phyloP scores from a whole-genome alignment of 1,140 invertebrate species.

The Hestina assimilis region DNA sequence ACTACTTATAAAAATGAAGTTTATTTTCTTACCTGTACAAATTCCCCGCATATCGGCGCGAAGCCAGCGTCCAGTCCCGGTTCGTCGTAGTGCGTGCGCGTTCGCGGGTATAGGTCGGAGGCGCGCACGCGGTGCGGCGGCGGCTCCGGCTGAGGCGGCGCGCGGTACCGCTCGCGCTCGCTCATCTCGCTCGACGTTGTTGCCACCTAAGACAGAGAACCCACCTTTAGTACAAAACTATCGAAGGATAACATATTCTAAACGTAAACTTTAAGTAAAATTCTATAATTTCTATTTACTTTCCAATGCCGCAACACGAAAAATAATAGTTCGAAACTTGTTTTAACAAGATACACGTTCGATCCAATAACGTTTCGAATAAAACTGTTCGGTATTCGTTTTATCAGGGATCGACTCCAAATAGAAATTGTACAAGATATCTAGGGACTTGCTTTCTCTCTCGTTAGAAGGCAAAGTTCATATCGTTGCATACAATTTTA shows the following conservation, averaged over 20 bases:
- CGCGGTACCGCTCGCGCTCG: slow-evolving; percentile 64
- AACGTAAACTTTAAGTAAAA: not conserved
- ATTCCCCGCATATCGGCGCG: slow-evolving; percentile 72
- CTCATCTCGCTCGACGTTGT: slow-evolving; percentile 56
- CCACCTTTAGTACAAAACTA: no score
- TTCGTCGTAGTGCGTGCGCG: slow-evolving; percentile 68
- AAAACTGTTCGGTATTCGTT: not conserved
- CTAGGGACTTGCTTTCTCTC: not conserved
- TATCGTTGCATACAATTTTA: not conserved
- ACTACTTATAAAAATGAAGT: no score
- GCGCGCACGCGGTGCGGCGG: slow-evolving; percentile 67
- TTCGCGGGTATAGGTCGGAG: slow-evolving; percentile 67
- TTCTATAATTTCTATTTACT: not conserved
- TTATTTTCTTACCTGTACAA: slow-evolving; percentile 66
- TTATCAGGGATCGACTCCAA: not conserved
- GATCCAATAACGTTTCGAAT: not conserved
- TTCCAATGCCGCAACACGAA: slow-evolving; percentile 6
- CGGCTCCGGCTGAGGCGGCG: slow-evolving; percentile 63
- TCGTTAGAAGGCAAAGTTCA: not conserved
- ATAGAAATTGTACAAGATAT: not conserved
- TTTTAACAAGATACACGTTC: slow-evolving; percentile 1
- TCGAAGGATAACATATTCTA: no score
- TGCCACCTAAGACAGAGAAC: slow-evolving; percentile 18
- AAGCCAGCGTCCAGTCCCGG: slow-evolving; percentile 65
- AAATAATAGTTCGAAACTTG: not conserved